phyloP scores from a whole-genome alignment of 2,113 vertebrate genomes.

The Upupa epops region DNA sequence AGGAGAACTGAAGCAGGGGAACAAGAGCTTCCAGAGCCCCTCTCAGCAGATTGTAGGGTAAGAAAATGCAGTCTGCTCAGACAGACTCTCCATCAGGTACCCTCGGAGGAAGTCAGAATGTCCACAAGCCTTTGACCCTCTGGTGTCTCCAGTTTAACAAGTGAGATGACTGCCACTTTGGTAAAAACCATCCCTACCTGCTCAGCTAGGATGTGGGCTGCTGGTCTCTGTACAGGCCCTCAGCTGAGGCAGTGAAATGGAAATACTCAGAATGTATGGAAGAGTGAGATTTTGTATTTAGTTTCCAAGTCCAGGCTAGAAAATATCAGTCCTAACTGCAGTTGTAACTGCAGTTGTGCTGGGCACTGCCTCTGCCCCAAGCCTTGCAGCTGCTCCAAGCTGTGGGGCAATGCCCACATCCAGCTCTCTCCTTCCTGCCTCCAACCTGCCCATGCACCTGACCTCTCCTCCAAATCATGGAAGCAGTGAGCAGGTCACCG shows the following conservation, averaged over 20 bases:
- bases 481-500: background rate
- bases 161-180: background rate
- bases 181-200: rapidly evolving
- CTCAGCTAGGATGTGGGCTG: background rate
- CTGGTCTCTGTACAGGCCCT: background rate
- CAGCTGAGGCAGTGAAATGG: background rate
- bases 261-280: background rate
- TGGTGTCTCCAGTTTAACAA: background rate
- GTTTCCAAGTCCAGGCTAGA: background rate
- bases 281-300: background rate
- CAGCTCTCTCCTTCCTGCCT: background rate
- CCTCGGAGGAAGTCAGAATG: background rate
- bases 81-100: background rate
- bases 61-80: background rate
- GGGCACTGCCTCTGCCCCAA: background rate
- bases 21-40: background rate
- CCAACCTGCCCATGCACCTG: background rate
- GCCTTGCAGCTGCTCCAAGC: too few relatives aligned
- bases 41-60: background rate
- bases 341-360: rapidly evolving
- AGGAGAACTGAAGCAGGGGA: background rate
- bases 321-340: background rate
- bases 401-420: background rate
- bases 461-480: background rate
- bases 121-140: background rate